Evolutionary conservation across 2,888 invertebrate genomes (phyloP).

Genomic region (Polietes domitor): DNA sequence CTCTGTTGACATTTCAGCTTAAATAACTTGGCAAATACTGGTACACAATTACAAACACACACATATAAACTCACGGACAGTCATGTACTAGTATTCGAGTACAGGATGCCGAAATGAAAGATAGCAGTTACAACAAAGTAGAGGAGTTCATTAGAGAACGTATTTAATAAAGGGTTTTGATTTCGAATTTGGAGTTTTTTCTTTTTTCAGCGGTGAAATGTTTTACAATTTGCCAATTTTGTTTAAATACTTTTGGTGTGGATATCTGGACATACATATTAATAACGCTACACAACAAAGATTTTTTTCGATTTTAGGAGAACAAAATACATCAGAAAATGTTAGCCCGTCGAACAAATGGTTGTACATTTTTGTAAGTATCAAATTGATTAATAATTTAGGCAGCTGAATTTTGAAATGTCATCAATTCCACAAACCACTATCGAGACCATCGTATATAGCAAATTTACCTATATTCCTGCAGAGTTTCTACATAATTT

Average conservation of each 20-base stretch:
- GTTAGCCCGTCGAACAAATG: too few species aligned
- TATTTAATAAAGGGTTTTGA: conserved; percentile 29
- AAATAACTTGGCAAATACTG: conserved; percentile 63
- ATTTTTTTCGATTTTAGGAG: too few species aligned
- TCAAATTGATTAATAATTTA: too few species aligned
- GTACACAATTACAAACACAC: not conserved
- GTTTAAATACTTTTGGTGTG: not conserved
- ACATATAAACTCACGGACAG: not conserved
- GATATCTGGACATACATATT: too few species aligned
- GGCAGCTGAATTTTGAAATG: too few species aligned
- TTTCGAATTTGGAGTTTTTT: not conserved
- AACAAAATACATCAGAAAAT: too few species aligned
- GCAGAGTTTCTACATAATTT: too few species aligned
- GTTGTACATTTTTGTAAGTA: too few species aligned
- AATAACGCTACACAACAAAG: too few species aligned
- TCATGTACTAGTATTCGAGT: not conserved
- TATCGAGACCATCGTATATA: too few species aligned
- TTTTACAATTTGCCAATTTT: not conserved
- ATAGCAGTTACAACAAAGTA: not conserved
- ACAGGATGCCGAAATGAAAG: not conserved
- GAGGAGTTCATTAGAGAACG: not conserved
- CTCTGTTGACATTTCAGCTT: conserved; percentile 69
- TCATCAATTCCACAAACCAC: too few species aligned
- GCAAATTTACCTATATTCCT: too few species aligned
- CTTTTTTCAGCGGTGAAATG: not conserved